These are phyloP conservation scores for Linnaemya vulpina DNA, from an alignment of 2,888 invertebrate species.

Conservation along the genomic window DNA sequence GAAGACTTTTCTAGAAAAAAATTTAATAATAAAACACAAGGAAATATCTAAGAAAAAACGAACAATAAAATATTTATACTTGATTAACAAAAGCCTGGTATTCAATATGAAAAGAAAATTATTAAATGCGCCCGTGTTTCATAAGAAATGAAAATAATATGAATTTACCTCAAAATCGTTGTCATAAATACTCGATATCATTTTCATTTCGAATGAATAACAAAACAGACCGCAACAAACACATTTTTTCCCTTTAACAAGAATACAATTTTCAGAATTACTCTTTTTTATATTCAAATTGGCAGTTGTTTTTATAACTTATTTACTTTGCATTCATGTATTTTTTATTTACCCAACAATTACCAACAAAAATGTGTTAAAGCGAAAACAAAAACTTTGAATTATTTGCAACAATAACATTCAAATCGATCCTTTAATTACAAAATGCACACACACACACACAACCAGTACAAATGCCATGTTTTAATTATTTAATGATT, in stretches of 20 bases:
- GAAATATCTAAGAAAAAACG: neutral
- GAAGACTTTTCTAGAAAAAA: neutral
- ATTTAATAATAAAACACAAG: neutral
- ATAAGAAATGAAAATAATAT: too few species aligned
- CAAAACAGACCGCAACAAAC: too few species aligned
- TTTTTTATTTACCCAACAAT: neutral
- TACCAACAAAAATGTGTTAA: constrained; percentile 6
- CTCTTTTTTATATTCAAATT: neutral
- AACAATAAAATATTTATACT: too few species aligned
- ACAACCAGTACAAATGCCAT: constrained; percentile 2
- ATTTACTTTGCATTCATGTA: neutral
- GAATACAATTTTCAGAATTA: too few species aligned
- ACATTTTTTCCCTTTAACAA: too few species aligned
- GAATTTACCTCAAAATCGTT: too few species aligned
- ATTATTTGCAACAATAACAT: constrained; percentile 9
- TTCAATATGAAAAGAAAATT: too few species aligned
- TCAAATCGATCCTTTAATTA: constrained; percentile 25
- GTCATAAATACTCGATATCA: too few species aligned
- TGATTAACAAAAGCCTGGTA: too few species aligned
- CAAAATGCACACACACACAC: neutral
- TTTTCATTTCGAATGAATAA: too few species aligned
- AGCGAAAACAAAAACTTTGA: constrained; percentile 19
- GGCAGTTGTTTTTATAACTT: neutral
- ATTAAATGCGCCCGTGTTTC: too few species aligned
- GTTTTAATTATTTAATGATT: constrained; percentile 51